Conservation (phyloP, 1,140 invertebrate genomes). For the Belonocnema kinseyi region DNA sequence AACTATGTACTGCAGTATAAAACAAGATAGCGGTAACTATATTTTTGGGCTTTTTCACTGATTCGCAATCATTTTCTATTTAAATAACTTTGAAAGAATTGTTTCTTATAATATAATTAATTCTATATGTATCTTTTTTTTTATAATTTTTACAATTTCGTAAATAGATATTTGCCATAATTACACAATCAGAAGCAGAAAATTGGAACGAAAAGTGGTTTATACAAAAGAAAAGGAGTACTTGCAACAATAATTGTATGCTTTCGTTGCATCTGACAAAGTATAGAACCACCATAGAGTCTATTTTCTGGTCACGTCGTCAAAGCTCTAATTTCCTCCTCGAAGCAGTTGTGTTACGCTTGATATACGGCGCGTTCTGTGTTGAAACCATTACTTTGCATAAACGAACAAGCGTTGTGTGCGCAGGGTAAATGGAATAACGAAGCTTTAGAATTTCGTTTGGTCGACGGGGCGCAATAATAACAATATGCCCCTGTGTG, state of each 20-base stretch:
- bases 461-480: constrained; percentile 37
- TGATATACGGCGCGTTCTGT: constrained; percentile 25
- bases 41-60: too few species aligned
- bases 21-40: too few species aligned
- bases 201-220: not conserved
- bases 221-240: not conserved
- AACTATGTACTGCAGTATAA: too few species aligned
- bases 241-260: not conserved
- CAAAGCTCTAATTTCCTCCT: constrained; percentile 29
- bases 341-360: constrained; percentile 24
- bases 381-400: constrained; percentile 31
- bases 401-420: constrained; percentile 31
- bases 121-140: too few species aligned
- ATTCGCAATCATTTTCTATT: too few species aligned
- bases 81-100: too few species aligned
- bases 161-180: too few species aligned
- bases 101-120: too few species aligned
- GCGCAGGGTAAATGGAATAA: constrained; percentile 26
- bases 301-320: constrained; percentile 31
- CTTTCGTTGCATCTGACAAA: constrained; percentile 2
- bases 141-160: too few species aligned
- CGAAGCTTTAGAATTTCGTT: constrained; percentile 39
- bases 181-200: not conserved
- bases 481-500: constrained; percentile 34
- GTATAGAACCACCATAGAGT: constrained; percentile 9